Percentiles rank a stretch among this genome's conserved stretches.
phyloP scores from a whole-genome alignment of 2,888 invertebrate genomes.

The Dorcus parallelipipedus region DNA sequence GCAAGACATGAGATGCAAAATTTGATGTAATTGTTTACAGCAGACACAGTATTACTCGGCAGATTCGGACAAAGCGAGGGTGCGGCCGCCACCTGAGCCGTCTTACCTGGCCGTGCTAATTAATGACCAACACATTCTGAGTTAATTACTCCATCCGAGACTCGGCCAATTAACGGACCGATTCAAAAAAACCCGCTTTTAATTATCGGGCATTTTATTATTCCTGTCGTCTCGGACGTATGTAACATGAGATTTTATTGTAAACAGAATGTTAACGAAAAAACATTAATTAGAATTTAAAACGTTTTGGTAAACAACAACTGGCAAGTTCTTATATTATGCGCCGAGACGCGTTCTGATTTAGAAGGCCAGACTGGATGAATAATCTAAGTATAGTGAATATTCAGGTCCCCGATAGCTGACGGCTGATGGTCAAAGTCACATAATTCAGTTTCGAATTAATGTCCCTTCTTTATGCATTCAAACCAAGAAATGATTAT shows the following conservation, averaged over 20 bases:
- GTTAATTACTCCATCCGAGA: constrained; percentile 43
- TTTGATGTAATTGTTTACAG: constrained; percentile 31
- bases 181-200: constrained; percentile 42
- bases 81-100: constrained; percentile 19
- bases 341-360: constrained; percentile 21
- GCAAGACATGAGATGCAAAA: constrained; percentile 29
- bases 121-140: constrained; percentile 44
- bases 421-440: constrained; percentile 19
- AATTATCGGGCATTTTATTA: constrained; percentile 46
- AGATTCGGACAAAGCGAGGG: constrained; percentile 31
- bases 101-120: constrained; percentile 34
- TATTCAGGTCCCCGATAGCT: constrained; percentile 10
- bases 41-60: constrained; percentile 31
- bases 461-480: constrained; percentile 18
- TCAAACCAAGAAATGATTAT: constrained; percentile 20
- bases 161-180: constrained; percentile 45
- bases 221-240: constrained; percentile 29
- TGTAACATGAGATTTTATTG: constrained; percentile 40
- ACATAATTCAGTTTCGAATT: constrained; percentile 19
- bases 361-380: constrained; percentile 26
- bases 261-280: constrained; percentile 40
- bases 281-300: constrained; percentile 12
- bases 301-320: constrained; percentile 20
- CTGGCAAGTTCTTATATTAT: constrained; percentile 19
- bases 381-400: constrained; percentile 17